Percentiles rank a stretch among this genome's conserved stretches.
These are phyloP conservation scores for Simalia tracyae DNA, from an alignment of 2,797 vertebrate species.

Conservation along the genomic window DNA sequence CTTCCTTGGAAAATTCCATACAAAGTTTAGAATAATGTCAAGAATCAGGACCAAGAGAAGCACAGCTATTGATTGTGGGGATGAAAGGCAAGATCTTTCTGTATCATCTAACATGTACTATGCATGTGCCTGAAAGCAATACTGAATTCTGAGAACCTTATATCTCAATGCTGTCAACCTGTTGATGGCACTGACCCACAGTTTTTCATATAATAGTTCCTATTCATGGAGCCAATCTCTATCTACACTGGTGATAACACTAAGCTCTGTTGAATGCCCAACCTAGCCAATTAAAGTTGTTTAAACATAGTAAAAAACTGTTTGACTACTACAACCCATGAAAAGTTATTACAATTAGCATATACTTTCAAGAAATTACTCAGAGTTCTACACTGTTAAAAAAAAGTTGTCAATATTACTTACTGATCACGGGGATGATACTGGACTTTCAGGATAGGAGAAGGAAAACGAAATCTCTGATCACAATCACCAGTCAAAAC, in stretches of 20 bases:
- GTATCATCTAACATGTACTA: not conserved
- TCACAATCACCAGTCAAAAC: slow-evolving; percentile 96
- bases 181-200: not conserved
- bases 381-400: not conserved
- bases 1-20: not conserved
- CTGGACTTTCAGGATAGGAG: slow-evolving; percentile 94
- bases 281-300: not conserved
- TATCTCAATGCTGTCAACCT: not conserved
- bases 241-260: not conserved
- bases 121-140: not conserved
- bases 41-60: not conserved
- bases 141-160: not conserved
- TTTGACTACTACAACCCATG: not conserved
- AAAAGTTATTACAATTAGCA: not conserved
- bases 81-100: not conserved
- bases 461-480: slow-evolving; percentile 95
- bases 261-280: not conserved
- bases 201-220: not conserved
- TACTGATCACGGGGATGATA: slow-evolving; percentile 95
- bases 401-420: slow-evolving; percentile 62
- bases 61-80: not conserved
- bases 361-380: not conserved
- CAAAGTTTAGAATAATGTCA: not conserved
- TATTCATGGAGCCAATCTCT: not conserved
- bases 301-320: not conserved